Base-by-base conservation (phyloP, 1,140 invertebrate species). In the Lepidurus couesii region DNA sequence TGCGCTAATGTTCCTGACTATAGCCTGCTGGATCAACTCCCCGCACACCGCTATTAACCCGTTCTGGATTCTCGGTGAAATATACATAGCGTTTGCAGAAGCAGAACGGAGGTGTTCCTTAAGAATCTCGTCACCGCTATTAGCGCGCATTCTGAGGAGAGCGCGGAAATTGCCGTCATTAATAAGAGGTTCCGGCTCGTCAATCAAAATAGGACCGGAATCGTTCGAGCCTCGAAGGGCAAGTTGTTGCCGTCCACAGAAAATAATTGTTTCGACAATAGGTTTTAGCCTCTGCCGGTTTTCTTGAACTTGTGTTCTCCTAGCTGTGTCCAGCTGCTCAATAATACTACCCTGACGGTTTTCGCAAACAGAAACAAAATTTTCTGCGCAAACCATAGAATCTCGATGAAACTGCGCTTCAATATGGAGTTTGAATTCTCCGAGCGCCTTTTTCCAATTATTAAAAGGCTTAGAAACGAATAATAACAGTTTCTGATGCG, bases 241-340 rank as follows among this genome's bases (percentile, higher is more conserved):
- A 78, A 78, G 47, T 34, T 78, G 43, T 21, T 77, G 76, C 26
- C 44, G 43, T 44, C 76, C 76, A 77, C 76, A 77, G 47, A 77
- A 77, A 45, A 77, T 77, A 44, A 77, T 44, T 1, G 43, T 77
- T 9, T 77, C 45, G 26, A 44, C 45, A 44, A 44, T 77, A 44
- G 76, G 76, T 34, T 34, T 47, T 16, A 77, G 8, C n/a, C 21
- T 45, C 42, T 43, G 43, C 7, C 76, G 26, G 45, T 77, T 77
- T 77, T 77, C 76, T 77, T 75, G 45, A 2, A 47, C 45, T 47
- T 47, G 45, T 16, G 16, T 16, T 47, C 45, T 47, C 9, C 45
- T 1, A 47, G 45, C 45, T 47, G 45, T 47, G 16, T 16, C 45
- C 45, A 47, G 45, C 45, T 47, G 45, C 45, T 47, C 45, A 2